Base-by-base conservation (phyloP, 2,797 vertebrate species). In the Trematomus bernacchii region DNA sequence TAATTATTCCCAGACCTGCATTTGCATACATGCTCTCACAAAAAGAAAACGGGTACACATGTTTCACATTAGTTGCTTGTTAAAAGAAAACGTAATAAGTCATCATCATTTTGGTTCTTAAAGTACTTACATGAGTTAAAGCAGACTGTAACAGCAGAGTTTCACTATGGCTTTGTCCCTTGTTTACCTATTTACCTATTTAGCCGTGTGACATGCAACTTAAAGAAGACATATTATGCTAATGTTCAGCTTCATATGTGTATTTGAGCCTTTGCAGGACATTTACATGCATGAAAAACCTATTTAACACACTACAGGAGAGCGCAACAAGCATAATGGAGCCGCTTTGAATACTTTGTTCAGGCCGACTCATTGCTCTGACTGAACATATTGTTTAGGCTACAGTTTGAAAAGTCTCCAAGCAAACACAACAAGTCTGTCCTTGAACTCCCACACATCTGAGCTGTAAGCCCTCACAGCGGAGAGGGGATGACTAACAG, bases 1-100 rank as follows among this genome's bases (percentile, higher is more conserved):
- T 15, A 83, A 85, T 89, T 27, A 71, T 54, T 90, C 77, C 77
- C 86, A 90, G 82, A 71, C 61, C 57, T 54, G 50, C 54, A 37
- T 73, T 73, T 68, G 6, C 58, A 66, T 46, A 61, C 10, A 40
- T 10, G 42, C 23, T 66, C 46, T 59, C 30, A n/a, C 37, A 68
- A 40, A 47, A 37, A 40, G 19, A 74, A 54, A 67, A 0, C 1
- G 55, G 9, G 16, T 33, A 16, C 74, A 80, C 0, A n/a, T 66
- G 60, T 71, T 46, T n/a, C 13, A 19, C 57, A 46, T n/a, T 23
- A n/a, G 2, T 21, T 14, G 23, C 16, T 27, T 9, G 1, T 37
- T 30, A 11, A 10, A 58, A 33, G 12, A 2, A 2, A 65, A 18
- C 4, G 0, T 33, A 2, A 16, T 48, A 7, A 44, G 43, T 71